Conservation (phyloP, 2,888 invertebrate species). For the Elegia similella region DNA sequence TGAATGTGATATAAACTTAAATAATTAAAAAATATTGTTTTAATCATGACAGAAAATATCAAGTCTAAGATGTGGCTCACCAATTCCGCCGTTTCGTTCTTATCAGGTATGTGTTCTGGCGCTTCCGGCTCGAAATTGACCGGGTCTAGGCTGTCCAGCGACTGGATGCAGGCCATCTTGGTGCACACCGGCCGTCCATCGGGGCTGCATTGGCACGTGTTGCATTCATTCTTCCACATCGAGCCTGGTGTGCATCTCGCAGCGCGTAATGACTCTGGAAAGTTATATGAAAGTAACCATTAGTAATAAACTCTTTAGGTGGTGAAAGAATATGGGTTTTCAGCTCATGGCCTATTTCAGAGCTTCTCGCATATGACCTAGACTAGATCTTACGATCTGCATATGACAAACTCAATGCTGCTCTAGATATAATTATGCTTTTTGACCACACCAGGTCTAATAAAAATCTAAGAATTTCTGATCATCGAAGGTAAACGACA, state of each 20-base stretch:
- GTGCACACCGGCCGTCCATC: conserved; percentile 53
- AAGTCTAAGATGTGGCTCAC: background rate
- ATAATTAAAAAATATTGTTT: too few relatives aligned
- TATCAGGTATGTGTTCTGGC: background rate
- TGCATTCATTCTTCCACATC: conserved; percentile 53
- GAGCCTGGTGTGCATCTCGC: conserved; percentile 48
- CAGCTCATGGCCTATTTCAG: too few relatives aligned
- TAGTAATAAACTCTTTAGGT: too few relatives aligned
- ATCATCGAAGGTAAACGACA: too few relatives aligned
- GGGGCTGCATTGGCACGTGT: conserved; percentile 52
- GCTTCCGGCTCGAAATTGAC: conserved; percentile 2
- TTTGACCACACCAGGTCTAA: too few relatives aligned
- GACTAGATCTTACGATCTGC: too few relatives aligned
- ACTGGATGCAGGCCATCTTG: conserved; percentile 39
- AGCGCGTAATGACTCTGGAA: conserved; percentile 35
- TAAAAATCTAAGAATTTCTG: too few relatives aligned
- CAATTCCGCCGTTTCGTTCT: background rate
- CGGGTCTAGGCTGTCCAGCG: background rate
- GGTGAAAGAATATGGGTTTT: too few relatives aligned
- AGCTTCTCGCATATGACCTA: too few relatives aligned
- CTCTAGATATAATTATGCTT: too few relatives aligned
- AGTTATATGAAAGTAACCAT: background rate
- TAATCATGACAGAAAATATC: background rate
- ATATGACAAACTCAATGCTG: too few relatives aligned
- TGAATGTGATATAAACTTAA: too few relatives aligned